Percentiles rank a stretch among this genome's conserved stretches.
These are phyloP conservation scores for Oncorhynchus masou DNA, from an alignment of 2,113 vertebrate genomes.

Conservation along the genomic window DNA sequence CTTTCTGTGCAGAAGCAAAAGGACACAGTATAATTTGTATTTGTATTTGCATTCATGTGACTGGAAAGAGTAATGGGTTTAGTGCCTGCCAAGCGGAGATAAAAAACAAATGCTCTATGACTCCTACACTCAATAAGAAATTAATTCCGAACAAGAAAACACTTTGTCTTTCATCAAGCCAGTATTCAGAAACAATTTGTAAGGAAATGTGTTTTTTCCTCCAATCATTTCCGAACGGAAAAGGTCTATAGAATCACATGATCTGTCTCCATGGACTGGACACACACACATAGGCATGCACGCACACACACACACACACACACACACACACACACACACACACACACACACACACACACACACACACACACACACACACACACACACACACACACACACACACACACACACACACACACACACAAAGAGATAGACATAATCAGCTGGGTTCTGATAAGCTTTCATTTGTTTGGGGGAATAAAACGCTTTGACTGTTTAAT, in stretches of 20 bases:
- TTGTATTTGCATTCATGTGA: slow-evolving; percentile 18
- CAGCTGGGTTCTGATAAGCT: too few relatives aligned
- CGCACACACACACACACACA: background rate
- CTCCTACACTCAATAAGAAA: slow-evolving; percentile 16
- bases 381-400: background rate
- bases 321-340: background rate
- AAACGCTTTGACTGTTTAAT: too few relatives aligned
- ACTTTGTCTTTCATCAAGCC: slow-evolving; percentile 8
- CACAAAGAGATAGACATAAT: background rate
- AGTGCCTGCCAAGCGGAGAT: slow-evolving; percentile 19
- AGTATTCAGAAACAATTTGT: background rate
- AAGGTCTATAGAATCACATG: too few relatives aligned
- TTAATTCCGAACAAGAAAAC: slow-evolving; percentile 34
- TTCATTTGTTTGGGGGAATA: too few relatives aligned
- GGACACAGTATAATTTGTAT: slow-evolving; percentile 20
- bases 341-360: background rate
- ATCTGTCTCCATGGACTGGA: background rate
- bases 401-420: background rate
- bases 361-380: background rate
- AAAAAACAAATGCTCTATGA: slow-evolving; percentile 23
- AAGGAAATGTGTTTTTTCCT: background rate
- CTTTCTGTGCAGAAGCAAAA: slow-evolving; percentile 11
- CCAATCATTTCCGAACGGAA: too few relatives aligned
- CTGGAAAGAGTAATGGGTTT: slow-evolving; percentile 29
- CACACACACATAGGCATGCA: background rate